Base-by-base conservation (phyloP, 92 coral and sea anemone genomes). In the Pocillopora grandis region DNA sequence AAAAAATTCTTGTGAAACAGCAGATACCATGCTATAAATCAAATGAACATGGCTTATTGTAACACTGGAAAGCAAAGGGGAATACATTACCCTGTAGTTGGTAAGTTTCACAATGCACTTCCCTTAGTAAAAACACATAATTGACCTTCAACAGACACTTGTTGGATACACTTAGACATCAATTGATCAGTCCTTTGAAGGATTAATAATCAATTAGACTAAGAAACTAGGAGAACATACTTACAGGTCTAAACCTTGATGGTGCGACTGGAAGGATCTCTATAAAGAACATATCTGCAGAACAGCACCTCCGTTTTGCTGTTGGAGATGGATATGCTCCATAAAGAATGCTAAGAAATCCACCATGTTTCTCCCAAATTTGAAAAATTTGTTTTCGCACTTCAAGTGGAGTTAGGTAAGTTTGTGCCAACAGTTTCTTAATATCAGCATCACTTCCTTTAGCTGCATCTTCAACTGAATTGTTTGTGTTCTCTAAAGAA, bases 231-330 rank as follows among this genome's bases (percentile, higher is more conserved):
- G 52, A 42, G 52, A 42, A 42, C 52, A 42, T 19, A 72, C 99
- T 92, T 88, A 96, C 99, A 5, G 99, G 99, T 87, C 99, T 87
- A 84, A 96, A 96, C 77, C 97, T 89, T 49, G 99, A 94, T 5
- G 99, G 99, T n/a, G 95, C 92, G 49, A 96, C 99, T 12, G 99
- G 98, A 62, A 96, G 85, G 42, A 88, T 79, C 58, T 96, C 98
- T 79, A 96, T 76, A 78, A 96, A 96, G 88, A 96, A 96, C 95
- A 94, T 94, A 59, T 85, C 89, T 10, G 97, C 81, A 12, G 93
- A 88, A 2, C 98, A 91, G 33, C 86, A 80, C 78, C 96, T 92
- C 65, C 89, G 86, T 62, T 82, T 90, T 35, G 99, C 93, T 12
- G 75, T 87, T 12, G 99, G 99, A 21, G 98, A 81, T 27, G 93